Evolutionary conservation across 2,797 vertebrate species (phyloP), one percentile per base, ranked within the genome.

Genomic region (Lithobates sylvaticus): DNA sequence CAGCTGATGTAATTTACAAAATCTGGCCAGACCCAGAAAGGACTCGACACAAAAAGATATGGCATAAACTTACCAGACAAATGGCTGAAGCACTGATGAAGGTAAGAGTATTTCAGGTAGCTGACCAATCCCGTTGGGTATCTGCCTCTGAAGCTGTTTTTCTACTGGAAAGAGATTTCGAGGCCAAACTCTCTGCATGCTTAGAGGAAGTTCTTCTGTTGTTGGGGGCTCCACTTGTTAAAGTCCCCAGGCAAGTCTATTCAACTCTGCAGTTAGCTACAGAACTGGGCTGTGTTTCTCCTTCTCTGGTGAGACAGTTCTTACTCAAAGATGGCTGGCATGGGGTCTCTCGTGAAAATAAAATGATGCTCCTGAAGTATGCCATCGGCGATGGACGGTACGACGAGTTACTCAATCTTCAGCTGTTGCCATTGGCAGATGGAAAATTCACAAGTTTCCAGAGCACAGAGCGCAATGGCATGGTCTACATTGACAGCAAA

Each of bases 1-100:
- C 93, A 12, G 81, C 90, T 47, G 89, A 90, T 0, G 54, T 86
- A 0, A 90, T 94, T 15, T 96, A 96, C 67, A 71, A 88, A 10
- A 87, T 96, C 64, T 97, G 96, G 96, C 96, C 96, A 27, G 93
- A 96, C 79, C 88, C 95, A 0, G 72, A 76, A 58, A 26, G 84
- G 78, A 88, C 81, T 2, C 86, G 88, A 1, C 92, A 94, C 89
- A 93, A 90, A n/a, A 92, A 92, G 0, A 93, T 91, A 86, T 96
- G 95, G 94, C 50, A 58, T 64, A 68, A 78, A 0, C 79, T 96
- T 34, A 91, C 93, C 85, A 84, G 78, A 79, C 85, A 90, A n/a
- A 90, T 96, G 88, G 92, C 95, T 81, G 75, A 27, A 76, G 89
- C 83, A 18, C 88, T 97, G 69, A 91, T 93, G 34, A 84, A 83